Base-by-base conservation (phyloP, 2,888 invertebrate species). In the Pasiphila rectangulata region DNA sequence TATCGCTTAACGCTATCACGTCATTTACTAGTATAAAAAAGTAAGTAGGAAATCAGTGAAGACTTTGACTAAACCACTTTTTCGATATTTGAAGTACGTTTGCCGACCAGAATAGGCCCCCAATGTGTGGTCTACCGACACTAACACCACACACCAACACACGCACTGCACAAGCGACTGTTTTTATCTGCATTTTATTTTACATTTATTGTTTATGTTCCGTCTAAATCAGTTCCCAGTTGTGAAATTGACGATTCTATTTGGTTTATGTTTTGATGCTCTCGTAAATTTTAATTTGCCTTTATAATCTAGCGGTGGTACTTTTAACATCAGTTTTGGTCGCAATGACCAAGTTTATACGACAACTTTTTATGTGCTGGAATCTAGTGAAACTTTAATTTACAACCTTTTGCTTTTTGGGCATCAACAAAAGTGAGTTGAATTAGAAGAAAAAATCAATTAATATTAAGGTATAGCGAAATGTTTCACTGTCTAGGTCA, bases 161-260 rank as follows among this genome's bases (percentile, higher is more conserved):
- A 30, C 24, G 9, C 34, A 42, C 13, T 45, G 39, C 35, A 41
- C 46, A 39, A 24, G 9, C 30, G 39, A 37, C 45, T 46, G 32
- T 37, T 46, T 52, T 47, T 52, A 50, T 50, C 15, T 40, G 32
- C 21, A 27, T 40, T 38, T 45, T 34, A 45, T 41, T 30, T 32
- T n/a, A 46, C 44, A 45, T 51, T 56, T 56, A 56, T 44, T 48
- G 51, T 45, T 42, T 21, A 24, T 23, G 23, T 29, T 36, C 17
- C 23, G 12, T 41, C 32, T 37, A 45, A 50, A 50, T 48, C 29
- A 48, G 45, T 50, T 57, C 29, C 35, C 36, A 46, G 54, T 49
- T 47, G 21, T 35, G 30, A 42, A 49, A 46, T 56, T 56, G 54
- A 56, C 46, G 43, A 51, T 41, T 59, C 58, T 59, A 59, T 59